Evolutionary conservation across 2,797 vertebrate species (phyloP).

Genomic region (Morus bassanus): DNA sequence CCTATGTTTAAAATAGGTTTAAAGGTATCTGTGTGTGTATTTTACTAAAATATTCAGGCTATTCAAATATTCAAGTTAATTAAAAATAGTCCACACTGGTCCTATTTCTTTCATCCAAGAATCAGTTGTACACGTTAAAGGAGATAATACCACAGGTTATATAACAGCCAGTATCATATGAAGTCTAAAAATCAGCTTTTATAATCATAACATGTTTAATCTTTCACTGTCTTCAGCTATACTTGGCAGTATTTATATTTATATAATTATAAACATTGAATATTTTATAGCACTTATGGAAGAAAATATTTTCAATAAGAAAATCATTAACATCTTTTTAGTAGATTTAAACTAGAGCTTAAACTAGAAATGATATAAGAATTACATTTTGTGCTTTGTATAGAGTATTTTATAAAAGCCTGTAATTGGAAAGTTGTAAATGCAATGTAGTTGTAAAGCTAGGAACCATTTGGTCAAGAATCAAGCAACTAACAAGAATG

Average conservation of each 20-base stretch:
- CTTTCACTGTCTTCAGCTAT: conserved; percentile 3
- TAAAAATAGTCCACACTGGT: not conserved
- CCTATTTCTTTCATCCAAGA: not conserved
- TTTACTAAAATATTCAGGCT: conserved; percentile 33
- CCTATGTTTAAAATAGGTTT: conserved; percentile 17
- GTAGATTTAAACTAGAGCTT: not conserved
- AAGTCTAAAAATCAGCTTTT: not conserved
- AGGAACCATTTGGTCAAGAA: conserved; percentile 48
- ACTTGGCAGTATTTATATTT: no score
- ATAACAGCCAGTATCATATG: not conserved
- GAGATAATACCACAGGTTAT: not conserved
- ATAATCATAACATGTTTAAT: not conserved
- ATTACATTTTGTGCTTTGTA: not conserved
- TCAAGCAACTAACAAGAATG: conserved; percentile 1
- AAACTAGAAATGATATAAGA: not conserved
- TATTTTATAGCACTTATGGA: not conserved
- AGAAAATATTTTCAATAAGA: not conserved
- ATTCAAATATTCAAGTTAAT: conserved; percentile 32
- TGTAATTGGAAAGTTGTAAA: not conserved
- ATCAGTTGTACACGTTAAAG: not conserved
- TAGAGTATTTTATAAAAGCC: not conserved
- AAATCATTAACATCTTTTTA: not conserved
- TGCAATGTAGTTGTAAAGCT: not conserved
- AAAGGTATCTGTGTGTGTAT: not conserved
- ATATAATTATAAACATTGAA: conserved; percentile 39